phyloP scores from a whole-genome alignment of 2,797 vertebrate species.

The Pelobates cultripes region DNA sequence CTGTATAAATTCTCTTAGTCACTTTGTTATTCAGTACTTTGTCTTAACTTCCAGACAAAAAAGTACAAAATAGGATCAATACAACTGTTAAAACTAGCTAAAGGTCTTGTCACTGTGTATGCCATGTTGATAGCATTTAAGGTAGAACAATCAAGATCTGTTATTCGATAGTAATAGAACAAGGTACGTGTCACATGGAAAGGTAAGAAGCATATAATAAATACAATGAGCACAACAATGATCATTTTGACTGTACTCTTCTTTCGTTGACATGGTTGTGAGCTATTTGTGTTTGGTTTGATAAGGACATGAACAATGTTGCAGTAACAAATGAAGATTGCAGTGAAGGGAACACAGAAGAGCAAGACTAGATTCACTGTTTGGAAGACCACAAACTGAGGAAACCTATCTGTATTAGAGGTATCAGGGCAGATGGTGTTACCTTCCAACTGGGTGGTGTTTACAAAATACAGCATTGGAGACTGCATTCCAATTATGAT shows the following conservation, averaged over 20 bases:
- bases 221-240: conserved; percentile 83
- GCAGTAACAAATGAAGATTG: conserved; percentile 86
- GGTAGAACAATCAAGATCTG: conserved; percentile 80
- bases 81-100: conserved; percentile 93
- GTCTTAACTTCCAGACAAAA: conserved; percentile 65
- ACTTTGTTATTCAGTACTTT: neutral
- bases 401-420: conserved; percentile 82
- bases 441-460: conserved; percentile 65
- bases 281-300: conserved; percentile 67
- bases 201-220: conserved; percentile 91
- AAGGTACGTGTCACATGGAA: conserved; percentile 92
- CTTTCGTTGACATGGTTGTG: conserved; percentile 75
- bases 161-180: conserved; percentile 87
- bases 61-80: conserved; percentile 94
- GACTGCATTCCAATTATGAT: conserved; percentile 82
- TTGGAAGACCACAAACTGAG: conserved; percentile 87
- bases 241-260: conserved; percentile 95
- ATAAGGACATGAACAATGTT: conserved; percentile 86
- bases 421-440: conserved; percentile 87
- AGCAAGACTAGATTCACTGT: conserved; percentile 83
- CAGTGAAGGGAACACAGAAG: conserved; percentile 84
- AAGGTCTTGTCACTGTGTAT: conserved; percentile 89
- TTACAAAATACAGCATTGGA: conserved; percentile 88
- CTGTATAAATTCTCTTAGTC: too few relatives aligned
- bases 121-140: conserved; percentile 83